Evolutionary conservation across 2,113 vertebrate species (phyloP).

Genomic region (Martes martes): DNA sequence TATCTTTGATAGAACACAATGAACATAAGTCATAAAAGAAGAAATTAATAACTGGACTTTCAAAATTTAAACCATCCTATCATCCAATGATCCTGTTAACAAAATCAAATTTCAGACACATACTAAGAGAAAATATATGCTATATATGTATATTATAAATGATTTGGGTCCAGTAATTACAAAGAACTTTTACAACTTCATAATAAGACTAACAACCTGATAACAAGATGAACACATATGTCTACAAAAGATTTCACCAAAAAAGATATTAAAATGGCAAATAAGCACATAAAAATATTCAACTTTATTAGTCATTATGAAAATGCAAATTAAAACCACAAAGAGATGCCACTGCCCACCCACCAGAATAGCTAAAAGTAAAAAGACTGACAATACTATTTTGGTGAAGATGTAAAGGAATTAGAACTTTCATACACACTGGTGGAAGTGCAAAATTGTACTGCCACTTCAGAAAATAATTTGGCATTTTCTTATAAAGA

Average conservation of each 20-base stretch:
- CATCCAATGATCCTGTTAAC: neutral
- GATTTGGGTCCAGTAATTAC: neutral
- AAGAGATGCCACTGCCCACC: neutral
- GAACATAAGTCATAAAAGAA: neutral
- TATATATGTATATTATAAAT: neutral
- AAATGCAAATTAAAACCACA: conserved; percentile 59
- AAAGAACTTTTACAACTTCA: neutral
- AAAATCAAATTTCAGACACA: conserved; percentile 7
- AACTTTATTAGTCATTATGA: conserved; percentile 48
- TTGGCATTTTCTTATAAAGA: neutral
- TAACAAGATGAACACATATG: neutral
- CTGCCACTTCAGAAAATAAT: conserved; percentile 2
- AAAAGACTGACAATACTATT: conserved; percentile 54
- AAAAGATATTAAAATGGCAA: conserved; percentile 15
- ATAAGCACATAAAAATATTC: conserved; percentile 22
- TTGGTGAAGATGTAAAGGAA: conserved; percentile 35
- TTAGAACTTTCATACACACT: neutral
- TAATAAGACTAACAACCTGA: neutral
- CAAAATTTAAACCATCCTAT: neutral
- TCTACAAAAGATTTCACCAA: neutral
- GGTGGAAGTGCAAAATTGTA: neutral
- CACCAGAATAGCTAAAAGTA: conserved; percentile 45
- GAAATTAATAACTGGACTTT: neutral
- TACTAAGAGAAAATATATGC: neutral
- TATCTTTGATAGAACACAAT: neutral